phyloP scores from a whole-genome alignment of 2,888 invertebrate genomes.

The Automeris io region DNA sequence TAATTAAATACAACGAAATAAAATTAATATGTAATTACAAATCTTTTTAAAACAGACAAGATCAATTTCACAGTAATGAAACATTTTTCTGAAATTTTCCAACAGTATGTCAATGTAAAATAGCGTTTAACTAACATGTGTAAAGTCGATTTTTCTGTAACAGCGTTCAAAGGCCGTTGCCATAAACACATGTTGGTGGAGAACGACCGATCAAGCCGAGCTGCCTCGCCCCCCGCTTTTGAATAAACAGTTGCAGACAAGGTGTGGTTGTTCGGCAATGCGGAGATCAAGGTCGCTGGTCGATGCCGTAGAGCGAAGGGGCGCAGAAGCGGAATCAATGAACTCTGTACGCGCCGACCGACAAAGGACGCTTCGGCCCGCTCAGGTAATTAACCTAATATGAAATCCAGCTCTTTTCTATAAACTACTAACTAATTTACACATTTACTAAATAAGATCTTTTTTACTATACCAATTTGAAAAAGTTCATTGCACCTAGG shows the following conservation, averaged over 20 bases:
- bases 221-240: constrained; percentile 31
- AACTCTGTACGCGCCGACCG: constrained; percentile 66
- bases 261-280: constrained; percentile 17
- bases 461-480: too few relatives aligned
- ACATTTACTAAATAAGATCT: neutral
- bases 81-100: constrained; percentile 40
- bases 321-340: constrained; percentile 72
- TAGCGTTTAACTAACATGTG: constrained; percentile 15
- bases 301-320: constrained; percentile 51
- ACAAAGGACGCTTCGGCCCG: constrained; percentile 69
- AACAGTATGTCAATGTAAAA: constrained; percentile 15
- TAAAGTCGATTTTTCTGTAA: constrained; percentile 38
- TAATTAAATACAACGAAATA: constrained; percentile 12
- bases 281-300: constrained; percentile 39
- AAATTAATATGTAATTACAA: constrained; percentile 15
- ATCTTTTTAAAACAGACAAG: constrained; percentile 19
- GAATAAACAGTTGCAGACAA: constrained; percentile 14
- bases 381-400: constrained; percentile 73
- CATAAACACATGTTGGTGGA: constrained; percentile 67
- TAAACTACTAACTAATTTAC: constrained; percentile 19
- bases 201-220: constrained; percentile 36
- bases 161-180: constrained; percentile 51
- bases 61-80: constrained; percentile 21
- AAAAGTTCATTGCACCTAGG: too few relatives aligned
- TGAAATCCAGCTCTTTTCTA: constrained; percentile 53